phyloP scores from a whole-genome alignment of 2,797 vertebrate genomes.

The Chelon labrosus region DNA sequence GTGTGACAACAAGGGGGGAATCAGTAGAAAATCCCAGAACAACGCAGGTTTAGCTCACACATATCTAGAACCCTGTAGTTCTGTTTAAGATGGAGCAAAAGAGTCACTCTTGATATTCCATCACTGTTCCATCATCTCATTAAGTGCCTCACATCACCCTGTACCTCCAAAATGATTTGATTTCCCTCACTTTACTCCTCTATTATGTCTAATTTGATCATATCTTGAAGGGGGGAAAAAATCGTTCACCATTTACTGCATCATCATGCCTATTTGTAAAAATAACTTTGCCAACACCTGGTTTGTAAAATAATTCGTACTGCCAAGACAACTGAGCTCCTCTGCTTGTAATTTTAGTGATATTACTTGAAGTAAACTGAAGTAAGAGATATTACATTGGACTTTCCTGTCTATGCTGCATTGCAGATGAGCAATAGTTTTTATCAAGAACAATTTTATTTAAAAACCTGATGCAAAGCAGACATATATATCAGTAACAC shows the following conservation, averaged over 20 bases:
- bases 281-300: constrained; percentile 4
- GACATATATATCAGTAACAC: constrained; percentile 19
- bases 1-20: neutral
- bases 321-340: neutral
- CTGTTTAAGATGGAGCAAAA: constrained; percentile 8
- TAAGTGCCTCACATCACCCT: constrained; percentile 6
- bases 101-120: constrained; percentile 15
- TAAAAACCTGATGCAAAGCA: neutral
- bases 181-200: constrained; percentile 3
- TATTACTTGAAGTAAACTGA: constrained; percentile 20
- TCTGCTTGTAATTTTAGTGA: neutral
- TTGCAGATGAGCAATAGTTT: neutral
- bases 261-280: constrained; percentile 12
- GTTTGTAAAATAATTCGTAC: constrained; percentile 17
- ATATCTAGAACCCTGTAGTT: neutral
- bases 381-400: neutral
- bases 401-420: neutral
- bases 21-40: neutral
- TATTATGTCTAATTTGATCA: constrained; percentile 20
- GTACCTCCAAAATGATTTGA: constrained; percentile 14
- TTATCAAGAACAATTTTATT: neutral
- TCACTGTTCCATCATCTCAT: constrained; percentile 6
- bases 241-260: neutral
- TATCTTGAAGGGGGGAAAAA: neutral
- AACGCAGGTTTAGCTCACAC: neutral